Percentiles rank a stretch among this genome's conserved stretches.
Evolutionary conservation across 2,888 invertebrate species (phyloP).

Genomic region (Liopterus haemorrhoidalis): DNA sequence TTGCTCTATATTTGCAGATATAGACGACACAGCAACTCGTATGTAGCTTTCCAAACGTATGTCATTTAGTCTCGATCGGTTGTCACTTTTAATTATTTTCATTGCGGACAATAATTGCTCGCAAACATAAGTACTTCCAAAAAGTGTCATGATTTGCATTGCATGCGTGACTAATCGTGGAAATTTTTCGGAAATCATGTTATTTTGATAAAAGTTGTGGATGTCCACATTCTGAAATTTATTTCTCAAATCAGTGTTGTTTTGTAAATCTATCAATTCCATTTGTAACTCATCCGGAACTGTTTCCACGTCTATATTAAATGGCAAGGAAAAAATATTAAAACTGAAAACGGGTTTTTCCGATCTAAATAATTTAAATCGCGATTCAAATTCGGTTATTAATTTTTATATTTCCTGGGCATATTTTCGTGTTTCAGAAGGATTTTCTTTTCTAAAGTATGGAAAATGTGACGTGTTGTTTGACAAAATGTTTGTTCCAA

Average conservation of each 20-base stretch:
- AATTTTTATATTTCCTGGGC: conserved; percentile 23
- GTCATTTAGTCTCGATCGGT: too few relatives aligned
- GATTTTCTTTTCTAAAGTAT: conserved; percentile 23
- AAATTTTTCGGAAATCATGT: conserved; percentile 17
- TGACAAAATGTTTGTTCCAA: conserved; percentile 24
- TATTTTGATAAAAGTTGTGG: conserved; percentile 14
- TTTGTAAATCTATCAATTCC: conserved; percentile 26
- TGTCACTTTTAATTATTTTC: too few relatives aligned
- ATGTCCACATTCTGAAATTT: conserved; percentile 21
- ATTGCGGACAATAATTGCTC: too few relatives aligned
- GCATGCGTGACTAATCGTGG: too few relatives aligned
- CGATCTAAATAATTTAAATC: conserved; percentile 20
- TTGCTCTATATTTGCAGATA: too few relatives aligned
- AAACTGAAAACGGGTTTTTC: conserved; percentile 24
- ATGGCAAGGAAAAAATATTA: conserved; percentile 27
- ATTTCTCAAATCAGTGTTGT: conserved; percentile 25
- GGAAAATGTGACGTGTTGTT: conserved; percentile 27
- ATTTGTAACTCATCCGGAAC: conserved; percentile 26
- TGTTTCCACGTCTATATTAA: conserved; percentile 27
- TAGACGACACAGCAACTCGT: too few relatives aligned
- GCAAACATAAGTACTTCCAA: conserved; percentile 20
- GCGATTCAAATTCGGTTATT: conserved; percentile 22
- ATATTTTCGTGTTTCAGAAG: conserved; percentile 24
- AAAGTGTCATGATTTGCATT: conserved; percentile 14
- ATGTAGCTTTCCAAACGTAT: too few relatives aligned